Conservation (phyloP, 2,888 invertebrate species). For the Chrysotoxum bicinctum region DNA sequence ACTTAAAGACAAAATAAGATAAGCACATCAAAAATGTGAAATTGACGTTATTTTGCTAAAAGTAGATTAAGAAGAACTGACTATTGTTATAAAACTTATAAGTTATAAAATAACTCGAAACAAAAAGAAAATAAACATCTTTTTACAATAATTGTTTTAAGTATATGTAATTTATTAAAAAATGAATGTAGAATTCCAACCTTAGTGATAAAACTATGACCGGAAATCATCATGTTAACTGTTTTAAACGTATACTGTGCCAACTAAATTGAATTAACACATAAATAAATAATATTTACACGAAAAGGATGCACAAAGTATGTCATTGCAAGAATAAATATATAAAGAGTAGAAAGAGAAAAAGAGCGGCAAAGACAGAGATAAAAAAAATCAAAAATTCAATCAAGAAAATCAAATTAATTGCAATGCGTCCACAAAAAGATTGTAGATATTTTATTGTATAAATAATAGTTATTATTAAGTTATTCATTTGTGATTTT, state of each 20-base stretch:
- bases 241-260: slow-evolving; percentile 55
- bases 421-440: slow-evolving; percentile 62
- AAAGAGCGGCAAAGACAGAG: slow-evolving; percentile 4
- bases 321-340: background rate
- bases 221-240: slow-evolving; percentile 43
- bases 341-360: no score
- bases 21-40: slow-evolving; percentile 50
- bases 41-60: slow-evolving; percentile 67
- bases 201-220: slow-evolving; percentile 20
- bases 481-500: background rate
- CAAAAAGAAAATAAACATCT: slow-evolving; percentile 36
- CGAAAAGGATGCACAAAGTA: slow-evolving; percentile 9
- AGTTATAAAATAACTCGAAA: slow-evolving; percentile 53
- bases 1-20: slow-evolving; percentile 46
- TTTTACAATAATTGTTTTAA: slow-evolving; percentile 67
- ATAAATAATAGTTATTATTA: background rate
- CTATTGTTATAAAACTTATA: slow-evolving; percentile 67
- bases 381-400: slow-evolving; percentile 36
- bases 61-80: slow-evolving; percentile 70
- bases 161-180: slow-evolving; percentile 43
- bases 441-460: slow-evolving; percentile 56
- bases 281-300: slow-evolving; percentile 10
- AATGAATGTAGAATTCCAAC: slow-evolving; percentile 24
- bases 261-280: slow-evolving; percentile 30
- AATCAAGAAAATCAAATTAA: slow-evolving; percentile 53